These are phyloP conservation scores for Typhlichthys eigenmanni DNA, from an alignment of 2,797 vertebrate species.

Conservation along the genomic window DNA sequence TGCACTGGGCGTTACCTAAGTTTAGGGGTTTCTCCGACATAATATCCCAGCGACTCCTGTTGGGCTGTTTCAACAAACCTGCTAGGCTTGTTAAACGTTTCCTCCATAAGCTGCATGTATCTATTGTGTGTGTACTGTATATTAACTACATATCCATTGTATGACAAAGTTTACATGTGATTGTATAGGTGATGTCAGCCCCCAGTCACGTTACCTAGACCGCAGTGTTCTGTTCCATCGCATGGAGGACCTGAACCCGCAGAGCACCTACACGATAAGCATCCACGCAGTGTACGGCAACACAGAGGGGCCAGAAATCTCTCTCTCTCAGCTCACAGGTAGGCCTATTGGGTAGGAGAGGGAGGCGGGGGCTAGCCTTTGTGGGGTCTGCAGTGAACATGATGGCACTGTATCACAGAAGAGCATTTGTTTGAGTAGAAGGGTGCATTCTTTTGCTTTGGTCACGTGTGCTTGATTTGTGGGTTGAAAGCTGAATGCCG, in stretches of 20 bases:
- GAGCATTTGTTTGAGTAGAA: too few relatives aligned
- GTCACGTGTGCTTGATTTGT: too few relatives aligned
- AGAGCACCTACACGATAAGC: conserved; percentile 76
- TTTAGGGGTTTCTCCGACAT: too few relatives aligned
- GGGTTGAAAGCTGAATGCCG: too few relatives aligned
- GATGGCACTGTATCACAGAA: too few relatives aligned
- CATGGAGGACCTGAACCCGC: conserved; percentile 73
- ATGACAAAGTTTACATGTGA: not conserved
- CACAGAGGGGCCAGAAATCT: conserved; percentile 83
- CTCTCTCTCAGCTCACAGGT: conserved; percentile 85
- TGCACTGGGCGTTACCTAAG: not conserved
- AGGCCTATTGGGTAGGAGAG: conserved; percentile 5
- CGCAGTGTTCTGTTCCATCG: conserved; percentile 67
- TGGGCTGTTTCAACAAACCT: not conserved
- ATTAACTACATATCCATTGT: too few relatives aligned
- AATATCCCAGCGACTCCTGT: not conserved
- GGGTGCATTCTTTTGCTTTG: too few relatives aligned
- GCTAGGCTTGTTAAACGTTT: not conserved
- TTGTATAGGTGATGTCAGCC: conserved; percentile 58
- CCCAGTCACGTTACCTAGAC: conserved; percentile 77
- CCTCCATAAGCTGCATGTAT: too few relatives aligned
- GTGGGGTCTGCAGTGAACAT: not conserved
- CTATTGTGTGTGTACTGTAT: too few relatives aligned
- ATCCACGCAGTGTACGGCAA: conserved; percentile 81
- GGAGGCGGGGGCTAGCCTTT: not conserved